Base-by-base conservation (phyloP, 2,888 invertebrate species). In the Lepidocyrtoides sp. region DNA sequence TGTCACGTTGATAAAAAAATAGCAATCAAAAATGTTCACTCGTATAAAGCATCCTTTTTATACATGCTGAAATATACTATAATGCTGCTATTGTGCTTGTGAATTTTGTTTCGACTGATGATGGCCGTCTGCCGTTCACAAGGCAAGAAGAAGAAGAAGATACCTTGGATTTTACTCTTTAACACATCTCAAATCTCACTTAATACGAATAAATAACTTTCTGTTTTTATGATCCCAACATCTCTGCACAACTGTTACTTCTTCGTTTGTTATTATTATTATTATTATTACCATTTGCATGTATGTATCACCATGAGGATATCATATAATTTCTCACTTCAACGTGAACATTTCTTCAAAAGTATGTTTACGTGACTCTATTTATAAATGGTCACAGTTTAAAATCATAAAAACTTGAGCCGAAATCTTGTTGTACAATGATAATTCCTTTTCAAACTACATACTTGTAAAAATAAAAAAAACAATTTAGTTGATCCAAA, bases 1-100 rank as follows among this genome's bases (percentile, higher is more conserved):
- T 48, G 51, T 51, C 51, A 77, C 77, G 29, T 54, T 51, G 51
- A 77, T 77, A 77, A 77, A 75, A n/a, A 75, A 75, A 48, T 75
- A 14, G 48, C 48, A 51, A 75, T 48, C 44, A 75, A 77, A 77
- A 29, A 14, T 77, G 29, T 32, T 72, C 36, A n/a, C 36, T 75
- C 51, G 26, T 10, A 51, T 77, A 26, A 51, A n/a, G 48, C 44
- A 44, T 66, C 32, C 66, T 54, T 51, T 29, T 26, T 5, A 29
- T 66, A n/a, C 20, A 8, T n/a, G 2, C 7, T 36, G n/a, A 32
- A 66, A 32, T 32, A 36, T 32, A 66, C 23, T 32, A 66, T 36
- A 66, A 66, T 66, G 14, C 32, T 12, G 14, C 32, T 66, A 66
- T 66, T 66, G 66, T 66, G 26, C 32, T 66, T 32, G 66, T 29